Percentiles rank a stretch among this genome's conserved stretches.
Evolutionary conservation across 2,888 invertebrate genomes (phyloP).

Genomic region (Poecilobothrus nobilitatus): DNA sequence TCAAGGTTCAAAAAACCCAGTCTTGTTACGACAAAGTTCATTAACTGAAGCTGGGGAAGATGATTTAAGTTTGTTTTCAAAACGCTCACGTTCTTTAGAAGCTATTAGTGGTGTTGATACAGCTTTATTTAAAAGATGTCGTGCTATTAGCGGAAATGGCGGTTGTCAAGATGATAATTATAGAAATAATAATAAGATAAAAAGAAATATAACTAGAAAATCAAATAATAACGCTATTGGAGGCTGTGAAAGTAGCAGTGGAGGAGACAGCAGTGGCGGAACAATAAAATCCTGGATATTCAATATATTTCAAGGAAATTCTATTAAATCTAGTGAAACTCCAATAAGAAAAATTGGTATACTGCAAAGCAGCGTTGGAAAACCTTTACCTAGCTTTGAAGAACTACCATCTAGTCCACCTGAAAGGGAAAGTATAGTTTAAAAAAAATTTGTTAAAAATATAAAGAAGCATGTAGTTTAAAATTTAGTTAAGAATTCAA

Average conservation of each 20-base stretch:
- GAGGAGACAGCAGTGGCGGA: conserved; percentile 44
- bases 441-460: conserved; percentile 8
- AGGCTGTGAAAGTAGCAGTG: conserved; percentile 21
- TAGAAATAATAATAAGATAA: conserved; percentile 27
- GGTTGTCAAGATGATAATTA: conserved; percentile 37
- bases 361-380: conserved; percentile 34
- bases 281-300: conserved; percentile 65
- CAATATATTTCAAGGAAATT: conserved; percentile 64
- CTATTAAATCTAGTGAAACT: conserved; percentile 54
- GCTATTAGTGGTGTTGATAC: conserved; percentile 46
- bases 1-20: conserved; percentile 39
- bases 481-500: too few species aligned
- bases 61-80: conserved; percentile 47
- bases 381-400: conserved; percentile 37
- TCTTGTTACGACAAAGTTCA: conserved; percentile 42
- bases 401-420: conserved; percentile 35
- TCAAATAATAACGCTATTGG: conserved; percentile 17
- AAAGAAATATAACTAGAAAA: conserved; percentile 24
- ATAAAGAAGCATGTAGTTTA: too few species aligned
- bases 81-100: conserved; percentile 74
- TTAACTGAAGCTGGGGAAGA: conserved; percentile 37
- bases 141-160: conserved; percentile 31
- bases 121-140: conserved; percentile 26
- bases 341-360: conserved; percentile 37
- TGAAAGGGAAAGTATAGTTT: conserved; percentile 44